A percentile compares a stretch with the other conserved stretches of the same genome.
phyloP scores from a whole-genome alignment of 2,113 vertebrate genomes.

The Chinchilla lanigera region DNA sequence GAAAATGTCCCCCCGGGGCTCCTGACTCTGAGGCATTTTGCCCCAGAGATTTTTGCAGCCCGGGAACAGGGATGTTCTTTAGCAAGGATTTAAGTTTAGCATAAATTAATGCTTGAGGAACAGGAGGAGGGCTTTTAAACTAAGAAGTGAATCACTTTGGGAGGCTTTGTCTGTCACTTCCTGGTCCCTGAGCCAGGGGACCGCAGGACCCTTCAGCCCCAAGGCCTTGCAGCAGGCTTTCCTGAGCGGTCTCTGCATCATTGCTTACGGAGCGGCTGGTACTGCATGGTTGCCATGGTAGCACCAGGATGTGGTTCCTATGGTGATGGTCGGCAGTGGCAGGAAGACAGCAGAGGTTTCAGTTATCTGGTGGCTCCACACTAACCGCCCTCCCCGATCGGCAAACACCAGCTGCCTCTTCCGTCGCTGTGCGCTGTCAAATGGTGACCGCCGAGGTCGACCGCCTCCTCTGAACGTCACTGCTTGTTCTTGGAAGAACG shows the following conservation, averaged over 20 bases:
- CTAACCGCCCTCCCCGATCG: neutral
- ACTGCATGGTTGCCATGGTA: conserved; percentile 87
- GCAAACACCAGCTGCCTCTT: neutral
- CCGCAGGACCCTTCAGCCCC: neutral
- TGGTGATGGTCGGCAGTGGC: conserved; percentile 88
- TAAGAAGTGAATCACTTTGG: neutral
- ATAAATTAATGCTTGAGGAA: neutral
- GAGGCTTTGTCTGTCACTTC: conserved; percentile 47
- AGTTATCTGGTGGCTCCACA: conserved; percentile 60
- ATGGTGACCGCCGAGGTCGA: neutral
- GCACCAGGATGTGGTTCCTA: conserved; percentile 92
- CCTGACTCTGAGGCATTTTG: neutral
- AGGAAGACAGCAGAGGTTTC: conserved; percentile 82
- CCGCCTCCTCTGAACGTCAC: neutral
- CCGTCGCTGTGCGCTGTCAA: neutral
- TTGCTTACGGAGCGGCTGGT: conserved; percentile 83
- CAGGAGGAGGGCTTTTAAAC: conserved; percentile 45
- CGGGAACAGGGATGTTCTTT: neutral
- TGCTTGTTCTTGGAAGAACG: neutral
- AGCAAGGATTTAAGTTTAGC: conserved; percentile 17
- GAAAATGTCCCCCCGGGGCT: neutral
- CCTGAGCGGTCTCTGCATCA: conserved; percentile 79
- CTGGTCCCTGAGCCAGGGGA: neutral
- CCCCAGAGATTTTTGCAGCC: conserved; percentile 29
- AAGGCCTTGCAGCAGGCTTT: conserved; percentile 44